These are phyloP conservation scores for Ormyrus pomaceus DNA, from an alignment of 2,888 invertebrate species.

Conservation along the genomic window DNA sequence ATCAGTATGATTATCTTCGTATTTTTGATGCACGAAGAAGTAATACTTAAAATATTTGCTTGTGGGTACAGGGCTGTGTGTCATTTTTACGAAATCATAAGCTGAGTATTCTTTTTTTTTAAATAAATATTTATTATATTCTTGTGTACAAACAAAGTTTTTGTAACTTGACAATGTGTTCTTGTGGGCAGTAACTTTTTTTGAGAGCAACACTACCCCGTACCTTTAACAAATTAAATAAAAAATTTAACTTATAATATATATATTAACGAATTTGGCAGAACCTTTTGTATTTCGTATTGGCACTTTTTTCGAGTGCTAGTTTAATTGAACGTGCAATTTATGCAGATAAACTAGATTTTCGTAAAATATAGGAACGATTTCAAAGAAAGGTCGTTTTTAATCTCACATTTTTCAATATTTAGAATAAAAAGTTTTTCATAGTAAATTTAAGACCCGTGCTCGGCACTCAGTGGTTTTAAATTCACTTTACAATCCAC, in stretches of 20 bases:
- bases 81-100: too few relatives aligned
- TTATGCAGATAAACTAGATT: conserved; percentile 8
- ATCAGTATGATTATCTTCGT: conserved; percentile 36
- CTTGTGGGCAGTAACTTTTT: too few relatives aligned
- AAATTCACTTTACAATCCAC: background rate
- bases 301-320: conserved; percentile 48
- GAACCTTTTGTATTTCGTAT: conserved; percentile 36
- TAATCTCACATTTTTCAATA: conserved; percentile 11
- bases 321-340: conserved; percentile 16
- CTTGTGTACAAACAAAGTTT: too few relatives aligned
- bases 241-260: conserved; percentile 2
- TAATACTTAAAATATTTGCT: conserved; percentile 18
- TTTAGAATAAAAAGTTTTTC: conserved; percentile 35
- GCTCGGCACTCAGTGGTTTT: conserved; percentile 15
- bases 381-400: conserved; percentile 18
- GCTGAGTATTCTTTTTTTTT: background rate
- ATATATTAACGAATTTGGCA: conserved; percentile 39
- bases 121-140: background rate
- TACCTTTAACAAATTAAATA: conserved; percentile 13
- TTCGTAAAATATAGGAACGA: conserved; percentile 29
- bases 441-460: conserved; percentile 1
- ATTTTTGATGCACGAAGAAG: conserved; percentile 16
- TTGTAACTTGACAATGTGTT: too few relatives aligned
- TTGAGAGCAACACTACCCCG: background rate
- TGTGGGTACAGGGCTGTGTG: background rate